These are phyloP conservation scores for Limosa lapponica DNA, from an alignment of 2,797 vertebrate genomes.

Conservation along the genomic window DNA sequence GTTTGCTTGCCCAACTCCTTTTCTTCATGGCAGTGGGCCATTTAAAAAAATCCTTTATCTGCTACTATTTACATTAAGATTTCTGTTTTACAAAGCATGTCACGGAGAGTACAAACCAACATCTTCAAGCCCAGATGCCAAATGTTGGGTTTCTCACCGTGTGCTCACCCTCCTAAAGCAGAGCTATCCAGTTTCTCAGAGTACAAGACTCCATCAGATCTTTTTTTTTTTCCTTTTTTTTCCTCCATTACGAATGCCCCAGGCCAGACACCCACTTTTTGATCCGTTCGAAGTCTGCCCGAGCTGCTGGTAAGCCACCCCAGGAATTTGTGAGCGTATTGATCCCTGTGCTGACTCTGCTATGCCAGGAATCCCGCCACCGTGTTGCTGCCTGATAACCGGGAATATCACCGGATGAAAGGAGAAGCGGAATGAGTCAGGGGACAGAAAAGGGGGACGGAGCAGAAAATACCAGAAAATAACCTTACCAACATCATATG, in stretches of 20 bases:
- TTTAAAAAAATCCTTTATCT: constrained; percentile 12
- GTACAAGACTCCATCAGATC: neutral
- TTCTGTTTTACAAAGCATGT: neutral
- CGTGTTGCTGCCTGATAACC: neutral
- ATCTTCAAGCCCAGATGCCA: neutral
- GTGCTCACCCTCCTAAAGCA: neutral
- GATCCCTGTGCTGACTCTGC: neutral
- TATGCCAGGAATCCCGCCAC: neutral
- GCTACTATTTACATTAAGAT: constrained; percentile 6
- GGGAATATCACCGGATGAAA: neutral
- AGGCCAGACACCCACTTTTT: neutral
- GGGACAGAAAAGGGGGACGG: rapidly evolving
- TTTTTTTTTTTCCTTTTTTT: neutral
- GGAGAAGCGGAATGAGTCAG: rapidly evolving
- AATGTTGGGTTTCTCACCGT: neutral
- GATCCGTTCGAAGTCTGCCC: neutral
- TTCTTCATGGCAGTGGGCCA: neutral
- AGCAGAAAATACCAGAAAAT: neutral
- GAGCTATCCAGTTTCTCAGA: neutral
- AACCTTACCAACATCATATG: neutral
- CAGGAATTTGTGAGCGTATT: neutral
- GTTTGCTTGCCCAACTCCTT: constrained; percentile 35
- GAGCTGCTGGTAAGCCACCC: neutral
- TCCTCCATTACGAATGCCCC: neutral
- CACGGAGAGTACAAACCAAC: neutral